A percentile compares a stretch with the other conserved stretches of the same genome.
These are phyloP conservation scores for Agrotis clavis DNA, from an alignment of 2,888 invertebrate species.

Conservation along the genomic window DNA sequence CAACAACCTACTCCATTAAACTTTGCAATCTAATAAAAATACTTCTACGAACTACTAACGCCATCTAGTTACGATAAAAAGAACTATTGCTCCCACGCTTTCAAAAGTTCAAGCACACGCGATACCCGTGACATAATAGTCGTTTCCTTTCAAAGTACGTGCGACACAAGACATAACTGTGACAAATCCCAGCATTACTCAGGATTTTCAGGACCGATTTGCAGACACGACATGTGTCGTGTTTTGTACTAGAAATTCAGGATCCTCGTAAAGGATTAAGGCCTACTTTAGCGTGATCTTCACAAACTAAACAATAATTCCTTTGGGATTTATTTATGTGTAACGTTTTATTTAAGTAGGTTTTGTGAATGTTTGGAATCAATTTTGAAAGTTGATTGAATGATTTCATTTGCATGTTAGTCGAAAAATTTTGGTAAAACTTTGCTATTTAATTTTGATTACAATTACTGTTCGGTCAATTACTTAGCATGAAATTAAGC, in stretches of 20 bases:
- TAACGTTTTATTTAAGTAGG: slow-evolving; percentile 13
- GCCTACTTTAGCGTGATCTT: slow-evolving; percentile 27
- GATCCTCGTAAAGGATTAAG: slow-evolving; percentile 41
- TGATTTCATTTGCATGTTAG: neutral
- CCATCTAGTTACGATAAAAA: slow-evolving; percentile 42
- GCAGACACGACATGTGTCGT: slow-evolving; percentile 40
- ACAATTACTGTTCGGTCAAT: no score
- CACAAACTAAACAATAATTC: slow-evolving; percentile 40
- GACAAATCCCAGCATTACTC: slow-evolving; percentile 66
- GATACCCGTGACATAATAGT: slow-evolving; percentile 32
- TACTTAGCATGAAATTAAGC: no score
- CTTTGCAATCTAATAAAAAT: no score
- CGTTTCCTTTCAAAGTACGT: slow-evolving; percentile 41
- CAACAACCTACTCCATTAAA: no score
- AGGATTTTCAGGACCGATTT: slow-evolving; percentile 63
- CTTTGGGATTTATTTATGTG: slow-evolving; percentile 9
- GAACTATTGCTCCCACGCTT: slow-evolving; percentile 5
- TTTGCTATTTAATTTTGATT: neutral
- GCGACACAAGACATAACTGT: slow-evolving; percentile 24
- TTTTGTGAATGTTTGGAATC: no score
- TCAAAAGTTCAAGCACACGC: slow-evolving; percentile 3
- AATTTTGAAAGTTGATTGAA: neutral
- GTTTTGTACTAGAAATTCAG: slow-evolving; percentile 42
- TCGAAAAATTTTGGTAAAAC: neutral
- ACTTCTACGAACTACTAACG: slow-evolving; percentile 5